Base-by-base conservation (phyloP, 2,797 vertebrate species). In the Amphiprion clarkii region DNA sequence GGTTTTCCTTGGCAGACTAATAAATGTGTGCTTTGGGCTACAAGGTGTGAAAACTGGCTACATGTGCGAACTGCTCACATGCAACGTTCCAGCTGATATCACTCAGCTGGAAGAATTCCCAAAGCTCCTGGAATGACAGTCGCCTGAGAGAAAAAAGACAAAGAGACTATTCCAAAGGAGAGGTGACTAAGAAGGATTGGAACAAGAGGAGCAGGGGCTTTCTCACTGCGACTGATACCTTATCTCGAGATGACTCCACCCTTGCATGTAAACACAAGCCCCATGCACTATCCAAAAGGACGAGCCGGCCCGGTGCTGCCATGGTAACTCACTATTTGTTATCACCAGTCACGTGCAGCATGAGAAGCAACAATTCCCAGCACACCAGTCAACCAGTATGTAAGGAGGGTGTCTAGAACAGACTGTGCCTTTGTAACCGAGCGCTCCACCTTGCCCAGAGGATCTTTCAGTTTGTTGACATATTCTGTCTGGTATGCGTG, bases 401-500 rank as follows among this genome's bases (percentile, higher is more conserved):
- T 19, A 14, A 29, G 59, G 74, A 7, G 74, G 61, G 78, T 79
- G 72, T 65, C 56, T 55, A 1, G 36, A 64, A 70, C 58, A 39
- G 27, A 14, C 25, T n/a, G 10, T 40, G 19, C 57, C 9, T 5
- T 72, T 23, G 17, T 53, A 59, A 57, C 12, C 7, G 2, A 48
- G 48, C 27, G 46, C 27, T 9, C 29, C 3, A n/a, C 10, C 58
- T 17, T 21, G 21, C 74, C 54, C 19, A 29, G 66, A 39, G 23
- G 21, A 71, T 59, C 7, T 54, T 46, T 67, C 23, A n/a, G n/a
- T 49, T 36, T 59, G 48, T 63, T 85, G 70, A 78, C 71, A 52
- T 53, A 6, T 11, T 63, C 46, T 62, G 67, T 83, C 71, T 78
- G 79, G 83, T 82, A 78, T 89, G 85, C 17, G 27, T 82, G 76